These are phyloP conservation scores for Neogobius melanostomus DNA, from an alignment of 2,113 vertebrate species.

Conservation along the genomic window DNA sequence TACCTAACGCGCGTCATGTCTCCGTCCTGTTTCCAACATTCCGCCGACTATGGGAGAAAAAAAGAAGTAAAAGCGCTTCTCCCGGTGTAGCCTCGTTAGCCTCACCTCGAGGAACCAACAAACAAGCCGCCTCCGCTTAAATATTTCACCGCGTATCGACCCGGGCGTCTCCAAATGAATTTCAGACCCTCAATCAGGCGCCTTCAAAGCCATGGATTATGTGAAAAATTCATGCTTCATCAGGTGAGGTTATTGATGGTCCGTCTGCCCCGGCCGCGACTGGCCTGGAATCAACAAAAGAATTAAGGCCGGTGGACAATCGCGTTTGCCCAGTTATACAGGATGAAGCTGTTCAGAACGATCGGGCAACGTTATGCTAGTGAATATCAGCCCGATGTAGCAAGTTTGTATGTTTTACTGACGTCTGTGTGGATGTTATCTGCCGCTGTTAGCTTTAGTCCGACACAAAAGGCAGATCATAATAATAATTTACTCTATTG, in stretches of 20 bases:
- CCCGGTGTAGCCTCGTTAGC: neutral
- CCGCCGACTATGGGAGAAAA: neutral
- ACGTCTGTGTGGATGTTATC: too few relatives aligned
- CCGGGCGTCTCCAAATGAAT: conserved; percentile 33
- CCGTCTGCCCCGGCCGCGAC: neutral
- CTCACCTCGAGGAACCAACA: neutral
- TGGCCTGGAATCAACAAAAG: conserved; percentile 8
- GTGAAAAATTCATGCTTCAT: conserved; percentile 55
- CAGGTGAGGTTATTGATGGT: conserved; percentile 41
- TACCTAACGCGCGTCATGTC: too few relatives aligned
- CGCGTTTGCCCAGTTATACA: neutral
- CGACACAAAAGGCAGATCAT: too few relatives aligned
- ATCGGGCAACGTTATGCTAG: too few relatives aligned
- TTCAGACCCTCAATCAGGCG: conserved; percentile 32
- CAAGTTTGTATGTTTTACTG: too few relatives aligned
- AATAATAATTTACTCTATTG: too few relatives aligned
- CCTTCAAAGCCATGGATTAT: conserved; percentile 52
- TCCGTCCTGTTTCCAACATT: neutral
- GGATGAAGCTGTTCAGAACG: too few relatives aligned
- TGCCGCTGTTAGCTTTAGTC: too few relatives aligned
- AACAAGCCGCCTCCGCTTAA: conserved; percentile 32
- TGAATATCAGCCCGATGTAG: too few relatives aligned
- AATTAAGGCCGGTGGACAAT: neutral
- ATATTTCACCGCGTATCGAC: conserved; percentile 52
- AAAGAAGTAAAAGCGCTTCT: neutral